Base-by-base conservation (phyloP, 2,113 vertebrate species). In the Ovis canadensis region DNA sequence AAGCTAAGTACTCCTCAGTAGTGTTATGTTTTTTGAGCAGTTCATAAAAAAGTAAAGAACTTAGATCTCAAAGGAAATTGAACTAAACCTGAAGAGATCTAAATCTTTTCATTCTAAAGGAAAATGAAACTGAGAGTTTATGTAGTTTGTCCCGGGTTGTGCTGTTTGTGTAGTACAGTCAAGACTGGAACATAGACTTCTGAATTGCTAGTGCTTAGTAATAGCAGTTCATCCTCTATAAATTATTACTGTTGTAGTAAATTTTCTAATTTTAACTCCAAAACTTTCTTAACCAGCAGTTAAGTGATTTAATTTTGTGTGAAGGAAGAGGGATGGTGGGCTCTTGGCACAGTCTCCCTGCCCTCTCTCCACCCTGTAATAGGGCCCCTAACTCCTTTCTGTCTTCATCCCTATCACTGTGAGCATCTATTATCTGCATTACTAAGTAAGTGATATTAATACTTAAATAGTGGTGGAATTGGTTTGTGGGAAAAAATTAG, bases 101-200 rank as follows among this genome's bases (percentile, higher is more conserved):
- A 71, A 96, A 81, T 94, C 27, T 95, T 88, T 90, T 92, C 77
- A 71, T 86, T 74, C 33, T 60, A 52, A 88, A 82, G 86, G 94
- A 97, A 97, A 97, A 89, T 97, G 97, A 96, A 97, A 97, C 92
- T 95, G 88, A 62, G 60, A 36, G 5, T 64, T 90, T 81, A 50
- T 85, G 29, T 19, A 60, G 3, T 95, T 92, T 94, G 74, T 90
- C 33, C 7, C 55, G 8, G 29, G 29, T 81, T 14, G 3, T 62
- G 62, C 16, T 85, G 0, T 96, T 81, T 48, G 27, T 94, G 74
- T 71, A 23, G 36, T 13, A 62, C 84, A 93, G 2, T 90, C 85
- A 94, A 36, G 23, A 55, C 25, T 78, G 48, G 45, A 88, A 90
- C 12, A 45, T 40, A 87, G n/a, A 4, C 27, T 88, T 89, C 48